These are phyloP conservation scores for Sitobion miscanthi DNA, from an alignment of 1,140 invertebrate species.

Conservation along the genomic window DNA sequence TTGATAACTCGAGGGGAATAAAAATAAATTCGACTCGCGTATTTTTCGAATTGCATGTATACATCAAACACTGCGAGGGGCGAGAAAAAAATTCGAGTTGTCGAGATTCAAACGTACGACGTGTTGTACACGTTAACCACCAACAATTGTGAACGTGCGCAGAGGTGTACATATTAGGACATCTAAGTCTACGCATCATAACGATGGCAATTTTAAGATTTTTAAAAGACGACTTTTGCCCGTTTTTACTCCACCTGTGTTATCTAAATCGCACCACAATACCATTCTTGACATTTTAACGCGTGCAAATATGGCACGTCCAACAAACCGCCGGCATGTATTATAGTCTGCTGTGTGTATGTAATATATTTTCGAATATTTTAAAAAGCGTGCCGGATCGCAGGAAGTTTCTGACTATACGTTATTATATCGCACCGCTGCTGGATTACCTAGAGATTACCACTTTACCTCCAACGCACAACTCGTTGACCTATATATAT, in stretches of 20 bases:
- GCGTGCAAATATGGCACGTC: neutral
- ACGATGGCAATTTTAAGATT: neutral
- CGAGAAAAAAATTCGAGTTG: too few relatives aligned
- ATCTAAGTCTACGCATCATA: neutral
- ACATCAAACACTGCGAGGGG: too few relatives aligned
- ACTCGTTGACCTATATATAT: neutral
- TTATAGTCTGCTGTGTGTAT: neutral
- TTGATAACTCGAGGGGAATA: too few relatives aligned
- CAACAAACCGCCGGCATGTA: neutral
- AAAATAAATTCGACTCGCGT: too few relatives aligned
- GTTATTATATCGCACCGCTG: too few relatives aligned
- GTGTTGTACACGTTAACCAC: neutral
- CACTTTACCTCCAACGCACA: neutral
- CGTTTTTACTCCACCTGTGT: neutral
- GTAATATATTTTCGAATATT: neutral
- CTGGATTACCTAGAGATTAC: too few relatives aligned
- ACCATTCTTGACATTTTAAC: neutral
- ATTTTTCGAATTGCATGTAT: too few relatives aligned
- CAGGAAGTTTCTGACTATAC: too few relatives aligned
- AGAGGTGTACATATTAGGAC: neutral
- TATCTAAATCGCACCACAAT: neutral
- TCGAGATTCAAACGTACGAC: too few relatives aligned
- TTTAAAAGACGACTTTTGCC: neutral
- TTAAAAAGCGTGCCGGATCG: neutral
- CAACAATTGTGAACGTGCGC: neutral